A percentile compares a stretch with the other conserved stretches of the same genome.
These are phyloP conservation scores for Hirtodrosophila confusa DNA, from an alignment of 2,888 invertebrate genomes.

Conservation along the genomic window DNA sequence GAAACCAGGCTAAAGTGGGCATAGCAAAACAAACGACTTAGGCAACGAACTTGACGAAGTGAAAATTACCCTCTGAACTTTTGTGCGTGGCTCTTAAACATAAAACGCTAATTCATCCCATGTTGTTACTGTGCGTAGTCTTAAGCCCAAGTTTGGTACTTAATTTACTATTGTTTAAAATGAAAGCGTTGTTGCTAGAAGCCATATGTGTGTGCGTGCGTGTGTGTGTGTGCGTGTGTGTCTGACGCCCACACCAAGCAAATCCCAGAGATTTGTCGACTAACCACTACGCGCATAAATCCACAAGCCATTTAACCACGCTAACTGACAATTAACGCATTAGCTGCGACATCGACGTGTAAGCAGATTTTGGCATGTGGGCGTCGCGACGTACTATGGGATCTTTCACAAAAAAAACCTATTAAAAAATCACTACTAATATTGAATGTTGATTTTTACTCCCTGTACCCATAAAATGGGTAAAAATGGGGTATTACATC, in stretches of 20 bases:
- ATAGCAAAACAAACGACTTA: conserved; percentile 59
- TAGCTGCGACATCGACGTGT: conserved; percentile 40
- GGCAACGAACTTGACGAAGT: conserved; percentile 70
- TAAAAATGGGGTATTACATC: no score
- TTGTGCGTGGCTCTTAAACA: conserved; percentile 2
- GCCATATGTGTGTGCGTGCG: not conserved
- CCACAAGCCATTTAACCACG: conserved; percentile 67
- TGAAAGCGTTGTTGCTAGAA: conserved; percentile 41
- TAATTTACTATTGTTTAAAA: conserved; percentile 44
- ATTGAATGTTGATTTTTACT: no score
- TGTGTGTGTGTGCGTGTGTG: not conserved
- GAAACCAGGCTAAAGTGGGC: conserved; percentile 23
- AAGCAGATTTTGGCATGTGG: conserved; percentile 38
- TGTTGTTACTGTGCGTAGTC: conserved; percentile 11
- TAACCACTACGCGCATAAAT: conserved; percentile 44
- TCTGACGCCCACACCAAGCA: conserved; percentile 25
- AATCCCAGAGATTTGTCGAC: conserved; percentile 5
- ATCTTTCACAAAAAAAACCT: no score
- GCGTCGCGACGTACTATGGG: conserved; percentile 39
- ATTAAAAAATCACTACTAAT: no score
- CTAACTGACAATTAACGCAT: conserved; percentile 75
- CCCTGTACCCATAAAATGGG: no score
- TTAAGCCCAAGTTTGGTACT: conserved; percentile 16
- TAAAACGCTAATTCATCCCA: conserved; percentile 17
- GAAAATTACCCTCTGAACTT: conserved; percentile 70